Evolutionary conservation across 2,888 invertebrate species (phyloP).

Genomic region (Altica lythri): DNA sequence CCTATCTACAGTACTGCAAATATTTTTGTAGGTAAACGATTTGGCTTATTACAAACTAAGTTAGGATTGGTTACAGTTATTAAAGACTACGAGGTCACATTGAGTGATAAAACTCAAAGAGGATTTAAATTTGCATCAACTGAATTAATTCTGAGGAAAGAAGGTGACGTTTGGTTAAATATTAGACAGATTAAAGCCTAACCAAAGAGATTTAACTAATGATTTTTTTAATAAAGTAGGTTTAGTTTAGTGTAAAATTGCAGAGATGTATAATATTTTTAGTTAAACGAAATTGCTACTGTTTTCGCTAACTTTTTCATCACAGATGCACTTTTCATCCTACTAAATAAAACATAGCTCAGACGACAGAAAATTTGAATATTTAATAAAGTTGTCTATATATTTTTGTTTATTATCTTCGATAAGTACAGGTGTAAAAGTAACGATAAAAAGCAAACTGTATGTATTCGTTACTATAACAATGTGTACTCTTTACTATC

Average conservation of each 20-base stretch:
- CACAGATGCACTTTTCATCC: too few relatives aligned
- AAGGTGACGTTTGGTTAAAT: conserved; percentile 43
- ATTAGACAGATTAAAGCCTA: conserved; percentile 36
- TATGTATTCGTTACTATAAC: too few relatives aligned
- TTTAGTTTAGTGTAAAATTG: neutral
- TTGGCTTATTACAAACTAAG: conserved; percentile 49
- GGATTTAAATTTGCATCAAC: conserved; percentile 31
- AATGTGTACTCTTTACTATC: too few relatives aligned
- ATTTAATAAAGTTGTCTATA: too few relatives aligned
- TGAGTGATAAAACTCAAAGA: conserved; percentile 35
- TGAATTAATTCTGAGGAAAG: conserved; percentile 36
- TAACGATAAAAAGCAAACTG: too few relatives aligned
- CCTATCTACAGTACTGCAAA: neutral
- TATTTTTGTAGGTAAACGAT: conserved; percentile 44
- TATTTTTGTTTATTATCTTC: too few relatives aligned
- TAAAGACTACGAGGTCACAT: conserved; percentile 36
- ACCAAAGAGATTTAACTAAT: neutral
- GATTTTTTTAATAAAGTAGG: neutral
- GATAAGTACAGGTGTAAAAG: too few relatives aligned
- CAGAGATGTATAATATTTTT: too few relatives aligned
- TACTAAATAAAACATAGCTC: too few relatives aligned
- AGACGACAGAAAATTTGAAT: too few relatives aligned
- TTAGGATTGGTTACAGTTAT: conserved; percentile 40
- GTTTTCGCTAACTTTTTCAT: too few relatives aligned
- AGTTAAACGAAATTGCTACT: too few relatives aligned